Evolutionary conservation across 2,797 vertebrate species (phyloP), one percentile per base, ranked within the genome.

Genomic region (Gallirallus australis): DNA sequence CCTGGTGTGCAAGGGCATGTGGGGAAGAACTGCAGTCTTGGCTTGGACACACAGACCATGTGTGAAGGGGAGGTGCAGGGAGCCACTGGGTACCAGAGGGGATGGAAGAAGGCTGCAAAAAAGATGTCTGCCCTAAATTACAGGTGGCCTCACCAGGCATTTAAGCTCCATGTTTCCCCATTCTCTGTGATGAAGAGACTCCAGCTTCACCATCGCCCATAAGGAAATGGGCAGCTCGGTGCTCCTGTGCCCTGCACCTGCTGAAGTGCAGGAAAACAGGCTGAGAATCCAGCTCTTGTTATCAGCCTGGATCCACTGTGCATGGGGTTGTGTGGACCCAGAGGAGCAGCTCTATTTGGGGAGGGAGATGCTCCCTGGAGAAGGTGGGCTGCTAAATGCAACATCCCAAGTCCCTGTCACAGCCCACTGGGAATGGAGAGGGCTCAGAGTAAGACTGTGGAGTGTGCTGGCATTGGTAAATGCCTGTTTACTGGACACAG

Each of bases 41-140:
- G 48, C 27, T 33, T 25, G 31, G 39, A n/a, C 40, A 27, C 12
- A 37, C 16, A 65, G 33, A 17, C 28, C 3, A 0, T 17, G 35
- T 40, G 10, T 31, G 33, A 33, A n/a, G 24, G 37, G 12, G 21
- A 76, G 33, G 7, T 17, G n/a, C 39, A 78, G 15, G 31, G 37
- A 65, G 20, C 12, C 70, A 23, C 14, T 0, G 2, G 25, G 7
- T 12, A 61, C n/a, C 1, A 5, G 40, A 39, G 15, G 7, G 11
- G 16, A 24, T 50, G 52, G 48, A 73, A 73, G 25, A 42, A 71
- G 17, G 6, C 8, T 35, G 4, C 27, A 79, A 48, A 48, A 42
- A 82, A 66, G 45, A 59, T 24, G 7, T 27, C 33, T 85, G 20
- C 18, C 35, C 12, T 30, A 18, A 59, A 50, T 37, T 27, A 56